Percentiles rank a stretch among this genome's conserved stretches.
phyloP scores from a whole-genome alignment of 1,140 invertebrate genomes.

The Pectinophora gossypiella region DNA sequence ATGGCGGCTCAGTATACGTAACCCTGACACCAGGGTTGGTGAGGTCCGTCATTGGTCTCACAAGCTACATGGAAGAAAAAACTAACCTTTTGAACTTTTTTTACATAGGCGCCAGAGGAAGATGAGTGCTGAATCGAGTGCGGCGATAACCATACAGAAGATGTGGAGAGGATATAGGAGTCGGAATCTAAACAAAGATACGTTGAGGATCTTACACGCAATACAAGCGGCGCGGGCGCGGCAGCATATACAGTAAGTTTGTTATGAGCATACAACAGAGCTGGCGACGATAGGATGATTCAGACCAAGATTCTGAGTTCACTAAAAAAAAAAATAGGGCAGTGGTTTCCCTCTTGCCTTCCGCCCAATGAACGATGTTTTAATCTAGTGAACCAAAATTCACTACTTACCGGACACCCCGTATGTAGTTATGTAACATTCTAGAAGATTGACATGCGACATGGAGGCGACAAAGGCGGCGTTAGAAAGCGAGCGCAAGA shows the following conservation, averaged over 20 bases:
- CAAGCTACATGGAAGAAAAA: too few species aligned
- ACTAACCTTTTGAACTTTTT: too few species aligned
- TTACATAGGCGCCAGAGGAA: slow-evolving; percentile 57
- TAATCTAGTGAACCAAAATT: too few species aligned
- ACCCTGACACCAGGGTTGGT: too few species aligned
- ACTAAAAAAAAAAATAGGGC: too few species aligned
- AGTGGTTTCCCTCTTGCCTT: too few species aligned
- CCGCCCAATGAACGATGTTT: neutral
- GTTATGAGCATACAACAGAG: too few species aligned
- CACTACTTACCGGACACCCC: too few species aligned
- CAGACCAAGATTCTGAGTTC: too few species aligned
- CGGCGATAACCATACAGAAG: slow-evolving; percentile 90
- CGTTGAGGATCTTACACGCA: slow-evolving; percentile 83
- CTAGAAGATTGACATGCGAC: slow-evolving; percentile 84
- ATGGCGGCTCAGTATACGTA: too few species aligned
- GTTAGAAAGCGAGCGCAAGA: slow-evolving; percentile 89
- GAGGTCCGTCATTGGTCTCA: too few species aligned
- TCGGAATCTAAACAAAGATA: slow-evolving; percentile 85
- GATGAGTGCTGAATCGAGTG: slow-evolving; percentile 62
- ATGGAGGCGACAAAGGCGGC: slow-evolving; percentile 89
- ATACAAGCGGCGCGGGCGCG: slow-evolving; percentile 88
- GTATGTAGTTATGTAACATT: slow-evolving; percentile 1
- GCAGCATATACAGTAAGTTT: slow-evolving; percentile 89
- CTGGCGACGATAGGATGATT: too few species aligned
- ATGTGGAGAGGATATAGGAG: slow-evolving; percentile 92